Evolutionary conservation across 1,140 invertebrate genomes (phyloP).

Genomic region (Lasaia peninsularis): DNA sequence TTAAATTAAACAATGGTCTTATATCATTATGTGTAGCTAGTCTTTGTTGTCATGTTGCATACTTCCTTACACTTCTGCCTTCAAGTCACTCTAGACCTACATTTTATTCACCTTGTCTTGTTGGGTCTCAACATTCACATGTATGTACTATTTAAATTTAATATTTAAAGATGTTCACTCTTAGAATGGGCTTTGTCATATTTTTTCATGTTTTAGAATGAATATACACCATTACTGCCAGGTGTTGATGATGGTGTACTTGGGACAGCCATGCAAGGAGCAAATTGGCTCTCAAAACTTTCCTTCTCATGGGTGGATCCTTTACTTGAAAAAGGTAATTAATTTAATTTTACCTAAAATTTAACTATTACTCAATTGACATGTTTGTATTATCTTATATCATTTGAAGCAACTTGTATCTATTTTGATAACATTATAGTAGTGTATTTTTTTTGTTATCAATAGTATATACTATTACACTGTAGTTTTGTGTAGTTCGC

Average conservation of each 20-base stretch:
- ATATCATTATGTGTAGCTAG: constrained; percentile 72
- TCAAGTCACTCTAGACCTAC: constrained; percentile 69
- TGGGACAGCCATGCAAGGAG: constrained; percentile 88
- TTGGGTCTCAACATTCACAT: constrained; percentile 76
- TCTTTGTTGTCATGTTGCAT: constrained; percentile 78
- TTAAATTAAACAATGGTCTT: constrained; percentile 53
- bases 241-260: constrained; percentile 80
- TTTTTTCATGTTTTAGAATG: constrained; percentile 53
- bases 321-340: constrained; percentile 88
- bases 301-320: constrained; percentile 93
- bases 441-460: no score
- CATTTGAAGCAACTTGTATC: no score
- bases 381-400: no score
- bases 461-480: no score
- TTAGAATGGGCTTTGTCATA: not conserved
- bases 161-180: not conserved
- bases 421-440: no score
- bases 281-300: constrained; percentile 84
- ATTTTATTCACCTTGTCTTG: constrained; percentile 69
- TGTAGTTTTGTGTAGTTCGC: no score
- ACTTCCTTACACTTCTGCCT: constrained; percentile 82
- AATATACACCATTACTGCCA: constrained; percentile 80
- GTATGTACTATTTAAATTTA: constrained; percentile 49
- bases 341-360: not conserved
- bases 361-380: no score